These are phyloP conservation scores for Cyclina sinensis DNA, from an alignment of 1,140 invertebrate species.

Conservation along the genomic window DNA sequence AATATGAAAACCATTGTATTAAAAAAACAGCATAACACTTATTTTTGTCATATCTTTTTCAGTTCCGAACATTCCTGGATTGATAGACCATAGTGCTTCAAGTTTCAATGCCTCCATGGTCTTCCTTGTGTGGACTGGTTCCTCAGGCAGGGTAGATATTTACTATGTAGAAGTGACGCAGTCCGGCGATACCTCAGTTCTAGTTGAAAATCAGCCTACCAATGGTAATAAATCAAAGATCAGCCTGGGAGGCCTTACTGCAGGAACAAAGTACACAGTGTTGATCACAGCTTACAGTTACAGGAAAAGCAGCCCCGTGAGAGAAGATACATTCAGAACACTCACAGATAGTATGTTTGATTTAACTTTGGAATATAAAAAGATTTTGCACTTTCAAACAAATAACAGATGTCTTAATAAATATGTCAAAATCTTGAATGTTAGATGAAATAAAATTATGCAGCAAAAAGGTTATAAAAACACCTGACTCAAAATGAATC, in stretches of 20 bases:
- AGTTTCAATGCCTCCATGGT: not conserved
- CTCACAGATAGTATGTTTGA: not conserved
- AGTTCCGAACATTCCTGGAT: not conserved
- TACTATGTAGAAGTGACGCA: not conserved
- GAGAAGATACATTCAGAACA: not conserved
- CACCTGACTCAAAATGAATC: too few relatives aligned
- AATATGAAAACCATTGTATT: too few relatives aligned
- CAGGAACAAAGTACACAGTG: not conserved
- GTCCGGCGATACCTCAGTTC: not conserved
- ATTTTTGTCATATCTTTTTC: not conserved
- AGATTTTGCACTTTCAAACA: too few relatives aligned
- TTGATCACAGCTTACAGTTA: not conserved
- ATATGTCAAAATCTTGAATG: too few relatives aligned
- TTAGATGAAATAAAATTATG: too few relatives aligned
- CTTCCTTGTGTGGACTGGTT: not conserved
- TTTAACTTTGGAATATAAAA: too few relatives aligned
- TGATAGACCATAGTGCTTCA: not conserved
- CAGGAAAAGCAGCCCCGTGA: not conserved
- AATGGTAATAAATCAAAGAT: not conserved
- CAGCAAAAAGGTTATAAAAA: too few relatives aligned
- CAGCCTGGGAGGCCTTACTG: not conserved
- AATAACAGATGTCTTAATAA: too few relatives aligned
- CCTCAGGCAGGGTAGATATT: not conserved
- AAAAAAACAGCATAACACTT: too few relatives aligned
- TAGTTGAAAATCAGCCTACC: not conserved